Percentiles rank a stretch among this genome's conserved stretches.
Conservation (phyloP, 2,888 invertebrate genomes). For the Caenorhabditis uteleia region DNA sequence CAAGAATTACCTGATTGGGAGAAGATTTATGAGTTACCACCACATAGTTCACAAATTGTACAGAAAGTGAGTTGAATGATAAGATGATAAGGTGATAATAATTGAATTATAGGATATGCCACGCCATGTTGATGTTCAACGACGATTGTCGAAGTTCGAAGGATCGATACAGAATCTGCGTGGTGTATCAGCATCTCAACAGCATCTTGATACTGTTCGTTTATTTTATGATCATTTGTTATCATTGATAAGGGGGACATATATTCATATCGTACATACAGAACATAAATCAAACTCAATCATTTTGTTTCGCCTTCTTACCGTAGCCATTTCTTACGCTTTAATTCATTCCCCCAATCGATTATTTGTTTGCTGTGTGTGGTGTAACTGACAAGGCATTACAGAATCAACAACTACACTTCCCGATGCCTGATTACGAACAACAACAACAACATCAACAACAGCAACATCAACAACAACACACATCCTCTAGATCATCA, state of each 20-base stretch:
- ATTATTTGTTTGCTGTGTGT: too few relatives aligned
- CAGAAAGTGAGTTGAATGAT: constrained; percentile 25
- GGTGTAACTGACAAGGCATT: constrained; percentile 12
- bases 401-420: constrained; percentile 32
- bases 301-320: background rate
- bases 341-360: constrained; percentile 1
- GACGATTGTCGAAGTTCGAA: constrained; percentile 60
- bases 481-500: constrained; percentile 11
- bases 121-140: constrained; percentile 59
- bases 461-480: constrained; percentile 4
- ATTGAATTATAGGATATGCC: constrained; percentile 41
- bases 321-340: background rate
- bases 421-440: constrained; percentile 52
- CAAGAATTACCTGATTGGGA: constrained; percentile 62
- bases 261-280: background rate
- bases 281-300: background rate
- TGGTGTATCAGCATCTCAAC: constrained; percentile 30
- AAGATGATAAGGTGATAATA: background rate
- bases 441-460: constrained; percentile 22
- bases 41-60: constrained; percentile 66
- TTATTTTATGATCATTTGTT: background rate
- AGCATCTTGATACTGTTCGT: constrained; percentile 38
- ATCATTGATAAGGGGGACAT: background rate
- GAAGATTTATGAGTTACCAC: constrained; percentile 68
- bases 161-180: constrained; percentile 45